These are phyloP conservation scores for Masticophis lateralis DNA, from an alignment of 2,797 vertebrate species.

Conservation along the genomic window DNA sequence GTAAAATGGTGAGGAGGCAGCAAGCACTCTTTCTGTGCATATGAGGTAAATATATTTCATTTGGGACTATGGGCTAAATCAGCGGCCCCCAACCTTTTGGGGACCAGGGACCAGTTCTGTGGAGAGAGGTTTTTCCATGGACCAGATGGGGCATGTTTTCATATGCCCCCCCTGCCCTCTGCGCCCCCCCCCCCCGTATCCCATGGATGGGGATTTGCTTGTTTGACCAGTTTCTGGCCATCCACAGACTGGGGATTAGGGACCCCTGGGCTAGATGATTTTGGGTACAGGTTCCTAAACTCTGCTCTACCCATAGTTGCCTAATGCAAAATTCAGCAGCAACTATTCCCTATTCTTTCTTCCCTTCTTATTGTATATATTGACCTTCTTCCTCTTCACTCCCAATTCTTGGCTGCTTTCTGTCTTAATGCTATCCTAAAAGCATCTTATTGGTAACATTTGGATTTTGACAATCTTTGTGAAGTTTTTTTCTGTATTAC, in stretches of 20 bases:
- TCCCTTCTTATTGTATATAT: not conserved
- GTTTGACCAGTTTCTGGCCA: too few species aligned
- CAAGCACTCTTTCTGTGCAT: not conserved
- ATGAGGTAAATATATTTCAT: not conserved
- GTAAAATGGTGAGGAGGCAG: not conserved
- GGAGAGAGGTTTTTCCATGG: too few species aligned
- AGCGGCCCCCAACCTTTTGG: too few species aligned
- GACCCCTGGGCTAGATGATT: not conserved
- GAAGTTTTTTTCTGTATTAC: not conserved
- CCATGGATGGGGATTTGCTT: too few species aligned
- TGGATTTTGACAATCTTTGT: not conserved
- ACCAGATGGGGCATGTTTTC: too few species aligned
- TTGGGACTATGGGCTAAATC: not conserved
- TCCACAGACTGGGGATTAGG: not conserved
- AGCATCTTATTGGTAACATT: not conserved
- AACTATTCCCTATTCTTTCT: not conserved
- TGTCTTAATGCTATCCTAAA: not conserved
- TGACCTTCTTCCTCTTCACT: not conserved
- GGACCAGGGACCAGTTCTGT: too few species aligned
- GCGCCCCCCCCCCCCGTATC: too few species aligned
- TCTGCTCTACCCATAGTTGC: not conserved
- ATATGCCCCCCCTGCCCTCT: too few species aligned
- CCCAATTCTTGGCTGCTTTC: not conserved
- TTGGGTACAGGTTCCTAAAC: not conserved
- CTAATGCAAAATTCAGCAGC: not conserved